A percentile compares a stretch with the other conserved stretches of the same genome.
These are phyloP conservation scores for Nebria salina DNA, from an alignment of 2,888 invertebrate species.

Conservation along the genomic window DNA sequence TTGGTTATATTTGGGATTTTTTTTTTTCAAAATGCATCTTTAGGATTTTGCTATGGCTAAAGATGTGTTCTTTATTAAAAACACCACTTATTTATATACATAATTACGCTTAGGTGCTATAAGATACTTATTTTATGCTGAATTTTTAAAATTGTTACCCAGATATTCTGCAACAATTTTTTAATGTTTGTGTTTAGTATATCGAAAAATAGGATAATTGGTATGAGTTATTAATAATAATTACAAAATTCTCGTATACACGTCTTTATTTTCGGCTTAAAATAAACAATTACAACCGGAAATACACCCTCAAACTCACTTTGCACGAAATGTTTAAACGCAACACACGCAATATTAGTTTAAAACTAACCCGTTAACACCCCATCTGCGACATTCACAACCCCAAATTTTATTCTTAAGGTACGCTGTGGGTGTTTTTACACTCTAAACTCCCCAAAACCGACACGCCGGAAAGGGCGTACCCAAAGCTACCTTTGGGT, in stretches of 20 bases:
- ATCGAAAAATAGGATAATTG: constrained; percentile 29
- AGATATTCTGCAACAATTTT: background rate
- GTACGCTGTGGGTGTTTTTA: constrained; percentile 93
- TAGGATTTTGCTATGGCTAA: too few relatives aligned
- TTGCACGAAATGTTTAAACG: background rate
- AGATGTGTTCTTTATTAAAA: too few relatives aligned
- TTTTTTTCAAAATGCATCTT: too few relatives aligned
- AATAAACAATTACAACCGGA: too few relatives aligned
- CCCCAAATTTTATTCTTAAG: constrained; percentile 60
- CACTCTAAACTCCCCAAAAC: constrained; percentile 71
- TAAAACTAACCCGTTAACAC: background rate
- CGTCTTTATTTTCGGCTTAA: background rate
- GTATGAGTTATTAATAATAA: constrained; percentile 3
- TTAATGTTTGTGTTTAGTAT: constrained; percentile 16
- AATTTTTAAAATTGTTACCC: background rate
- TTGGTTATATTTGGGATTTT: background rate
- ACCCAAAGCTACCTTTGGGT: constrained; percentile 90
- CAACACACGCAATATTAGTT: background rate
- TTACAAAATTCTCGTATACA: background rate
- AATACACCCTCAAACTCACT: too few relatives aligned
- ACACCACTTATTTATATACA: too few relatives aligned
- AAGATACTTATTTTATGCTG: too few relatives aligned
- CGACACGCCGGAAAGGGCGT: constrained; percentile 69
- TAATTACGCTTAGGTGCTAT: too few relatives aligned
- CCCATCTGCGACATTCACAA: background rate